Evolutionary conservation across 2,113 vertebrate species (phyloP).

Genomic region (Dasyprocta punctata): DNA sequence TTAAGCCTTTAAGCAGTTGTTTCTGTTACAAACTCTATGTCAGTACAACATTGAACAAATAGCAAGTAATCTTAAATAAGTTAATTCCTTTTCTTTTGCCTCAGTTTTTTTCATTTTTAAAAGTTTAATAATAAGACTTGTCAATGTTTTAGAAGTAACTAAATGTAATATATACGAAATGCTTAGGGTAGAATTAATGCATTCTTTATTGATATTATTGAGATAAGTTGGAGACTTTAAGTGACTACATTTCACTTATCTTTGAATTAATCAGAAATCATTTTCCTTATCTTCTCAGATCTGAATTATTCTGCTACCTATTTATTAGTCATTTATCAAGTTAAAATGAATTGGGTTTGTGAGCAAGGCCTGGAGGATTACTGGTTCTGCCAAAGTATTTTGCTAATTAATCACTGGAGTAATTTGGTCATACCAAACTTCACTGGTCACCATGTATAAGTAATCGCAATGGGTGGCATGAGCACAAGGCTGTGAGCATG

Average conservation of each 20-base stretch:
- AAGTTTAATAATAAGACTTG: not conserved
- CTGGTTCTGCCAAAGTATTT: not conserved
- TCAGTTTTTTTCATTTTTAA: not conserved
- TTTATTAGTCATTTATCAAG: not conserved
- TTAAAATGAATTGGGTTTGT: not conserved
- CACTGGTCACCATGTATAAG: not conserved
- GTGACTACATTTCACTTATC: not conserved
- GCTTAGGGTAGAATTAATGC: not conserved
- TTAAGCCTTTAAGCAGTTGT: not conserved
- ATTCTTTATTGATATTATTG: not conserved
- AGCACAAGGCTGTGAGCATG: too few species aligned
- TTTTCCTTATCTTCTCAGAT: not conserved
- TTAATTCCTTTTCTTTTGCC: not conserved
- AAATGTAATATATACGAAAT: not conserved
- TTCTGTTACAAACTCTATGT: not conserved
- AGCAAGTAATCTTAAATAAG: not conserved
- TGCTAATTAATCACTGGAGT: not conserved
- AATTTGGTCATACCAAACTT: not conserved
- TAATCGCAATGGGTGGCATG: not conserved
- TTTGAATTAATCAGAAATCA: not conserved
- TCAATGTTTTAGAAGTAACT: not conserved
- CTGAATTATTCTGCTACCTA: not conserved
- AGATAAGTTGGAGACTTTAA: not conserved
- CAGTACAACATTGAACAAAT: not conserved
- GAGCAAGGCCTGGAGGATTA: not conserved